Conservation (phyloP, 2,888 invertebrate species). For the Ariolimax columbianus region DNA sequence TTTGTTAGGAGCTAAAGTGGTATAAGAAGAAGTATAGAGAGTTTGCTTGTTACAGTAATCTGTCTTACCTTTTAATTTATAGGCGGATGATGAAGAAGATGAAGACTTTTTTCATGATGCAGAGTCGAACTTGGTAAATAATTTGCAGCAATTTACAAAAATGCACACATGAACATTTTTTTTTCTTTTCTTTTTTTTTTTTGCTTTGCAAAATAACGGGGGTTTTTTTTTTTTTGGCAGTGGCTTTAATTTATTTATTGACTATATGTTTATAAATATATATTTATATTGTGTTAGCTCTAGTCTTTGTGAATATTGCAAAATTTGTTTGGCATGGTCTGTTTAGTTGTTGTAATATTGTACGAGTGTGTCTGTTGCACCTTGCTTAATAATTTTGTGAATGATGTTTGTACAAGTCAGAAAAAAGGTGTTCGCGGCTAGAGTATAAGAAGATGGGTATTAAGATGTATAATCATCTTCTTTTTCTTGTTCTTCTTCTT, state of each 20-base stretch:
- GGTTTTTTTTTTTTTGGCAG: background rate
- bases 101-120: conserved; percentile 51
- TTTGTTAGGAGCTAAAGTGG: background rate
- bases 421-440: too few species aligned
- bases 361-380: background rate
- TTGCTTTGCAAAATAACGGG: conserved; percentile 25
- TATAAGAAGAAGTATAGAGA: background rate
- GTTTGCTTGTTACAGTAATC: background rate
- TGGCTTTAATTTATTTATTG: too few species aligned
- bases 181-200: background rate
- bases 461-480: too few species aligned
- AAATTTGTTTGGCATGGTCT: conserved; percentile 1
- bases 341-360: background rate
- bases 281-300: background rate
- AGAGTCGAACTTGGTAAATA: conserved; percentile 45
- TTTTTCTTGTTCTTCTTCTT: too few species aligned
- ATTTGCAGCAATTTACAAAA: background rate
- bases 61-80: conserved; percentile 23
- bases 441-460: too few species aligned
- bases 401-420: too few species aligned
- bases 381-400: background rate
- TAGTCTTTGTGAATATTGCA: conserved; percentile 3
- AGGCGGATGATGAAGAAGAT: conserved; percentile 46
- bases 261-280: too few species aligned
- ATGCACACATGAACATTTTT: background rate